A percentile compares a stretch with the other conserved stretches of the same genome.
Evolutionary conservation across 1,140 invertebrate species (phyloP).

Genomic region (Myzus persicae): DNA sequence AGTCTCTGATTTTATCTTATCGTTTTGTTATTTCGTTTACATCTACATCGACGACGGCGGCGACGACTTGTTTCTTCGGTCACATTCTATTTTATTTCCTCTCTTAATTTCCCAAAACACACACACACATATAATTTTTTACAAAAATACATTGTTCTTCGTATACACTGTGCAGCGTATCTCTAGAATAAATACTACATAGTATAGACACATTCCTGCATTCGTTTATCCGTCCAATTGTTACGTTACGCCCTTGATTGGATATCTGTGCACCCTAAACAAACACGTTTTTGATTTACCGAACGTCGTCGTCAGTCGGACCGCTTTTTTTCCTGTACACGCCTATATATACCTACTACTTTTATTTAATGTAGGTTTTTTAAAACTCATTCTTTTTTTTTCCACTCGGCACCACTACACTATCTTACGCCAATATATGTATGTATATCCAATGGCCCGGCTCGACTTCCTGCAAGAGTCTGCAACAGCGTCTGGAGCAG

Average conservation of each 20-base stretch:
- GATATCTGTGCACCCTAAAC: conserved; percentile 23
- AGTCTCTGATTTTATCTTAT: conserved; percentile 20
- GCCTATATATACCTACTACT: background rate
- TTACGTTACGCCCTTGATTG: conserved; percentile 24
- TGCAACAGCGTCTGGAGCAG: no score
- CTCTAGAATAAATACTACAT: conserved; percentile 17
- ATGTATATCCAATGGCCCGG: background rate
- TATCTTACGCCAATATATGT: background rate
- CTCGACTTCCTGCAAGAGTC: background rate
- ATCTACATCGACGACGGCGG: background rate
- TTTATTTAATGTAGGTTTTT: conserved; percentile 6
- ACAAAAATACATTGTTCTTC: background rate
- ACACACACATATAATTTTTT: background rate
- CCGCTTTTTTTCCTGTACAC: background rate
- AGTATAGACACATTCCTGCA: background rate
- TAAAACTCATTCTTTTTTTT: background rate
- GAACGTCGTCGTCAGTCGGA: background rate
- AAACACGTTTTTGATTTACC: conserved; percentile 42
- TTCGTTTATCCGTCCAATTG: conserved; percentile 20
- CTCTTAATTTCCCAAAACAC: background rate
- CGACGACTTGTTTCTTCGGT: background rate
- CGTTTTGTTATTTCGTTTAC: background rate
- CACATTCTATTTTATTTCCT: background rate
- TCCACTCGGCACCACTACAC: background rate
- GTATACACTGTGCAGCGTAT: background rate